Conservation (phyloP, 2,797 vertebrate species). For the Lacerta viridis region DNA sequence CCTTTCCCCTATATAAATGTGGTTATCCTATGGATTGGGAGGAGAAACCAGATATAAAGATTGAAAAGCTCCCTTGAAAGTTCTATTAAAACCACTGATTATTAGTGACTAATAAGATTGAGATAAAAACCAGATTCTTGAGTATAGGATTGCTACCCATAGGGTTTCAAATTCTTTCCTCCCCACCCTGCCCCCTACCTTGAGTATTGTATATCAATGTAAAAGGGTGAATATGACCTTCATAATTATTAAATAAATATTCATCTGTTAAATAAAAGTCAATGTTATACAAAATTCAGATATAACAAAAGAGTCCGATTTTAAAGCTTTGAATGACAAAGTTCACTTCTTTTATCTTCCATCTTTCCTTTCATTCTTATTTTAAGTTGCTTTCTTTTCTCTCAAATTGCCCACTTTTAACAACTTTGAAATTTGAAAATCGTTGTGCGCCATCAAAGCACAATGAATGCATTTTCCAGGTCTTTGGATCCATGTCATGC, state of each 20-base stretch:
- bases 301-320: background rate
- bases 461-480: constrained; percentile 2
- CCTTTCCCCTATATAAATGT: no score
- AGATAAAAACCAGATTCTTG: no score
- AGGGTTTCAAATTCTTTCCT: background rate
- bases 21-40: no score
- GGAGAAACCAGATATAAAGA: no score
- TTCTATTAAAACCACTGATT: no score
- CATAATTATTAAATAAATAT: background rate
- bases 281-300: background rate
- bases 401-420: background rate
- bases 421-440: constrained; percentile 30
- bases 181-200: no score
- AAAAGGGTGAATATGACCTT: background rate
- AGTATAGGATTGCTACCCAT: no score
- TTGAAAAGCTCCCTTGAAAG: no score
- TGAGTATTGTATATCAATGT: background rate
- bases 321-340: background rate
- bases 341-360: background rate
- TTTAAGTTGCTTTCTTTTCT: constrained; percentile 17
- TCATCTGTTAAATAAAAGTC: background rate
- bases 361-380: background rate
- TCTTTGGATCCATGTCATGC: background rate
- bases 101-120: no score
- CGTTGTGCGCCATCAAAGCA: background rate